These are phyloP conservation scores for Xyliphius kryptos DNA, from an alignment of 2,113 vertebrate genomes.

Conservation along the genomic window DNA sequence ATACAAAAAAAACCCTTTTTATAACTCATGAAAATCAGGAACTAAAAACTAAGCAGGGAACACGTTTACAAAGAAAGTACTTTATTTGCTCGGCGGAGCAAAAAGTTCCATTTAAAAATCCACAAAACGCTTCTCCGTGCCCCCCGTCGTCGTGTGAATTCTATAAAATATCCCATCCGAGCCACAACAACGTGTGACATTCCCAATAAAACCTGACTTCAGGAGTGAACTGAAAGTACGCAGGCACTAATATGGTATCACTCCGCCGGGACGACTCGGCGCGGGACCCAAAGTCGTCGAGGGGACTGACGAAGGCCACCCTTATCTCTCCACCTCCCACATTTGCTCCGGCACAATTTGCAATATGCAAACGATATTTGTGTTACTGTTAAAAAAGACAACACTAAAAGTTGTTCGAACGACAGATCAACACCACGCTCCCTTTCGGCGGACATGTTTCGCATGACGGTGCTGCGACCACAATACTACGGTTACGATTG, in stretches of 20 bases:
- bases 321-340: constrained; percentile 45
- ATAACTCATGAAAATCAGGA: constrained; percentile 9
- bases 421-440: constrained; percentile 8
- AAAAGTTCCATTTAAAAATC: constrained; percentile 32
- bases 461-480: constrained; percentile 12
- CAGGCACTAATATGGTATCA: constrained; percentile 68
- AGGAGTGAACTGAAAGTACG: constrained; percentile 45
- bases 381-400: constrained; percentile 24
- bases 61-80: constrained; percentile 41
- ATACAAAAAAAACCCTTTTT: not conserved
- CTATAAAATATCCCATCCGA: constrained; percentile 40
- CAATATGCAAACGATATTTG: constrained; percentile 42
- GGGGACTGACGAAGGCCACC: constrained; percentile 63
- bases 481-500: constrained; percentile 14
- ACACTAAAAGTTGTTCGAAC: constrained; percentile 28
- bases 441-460: constrained; percentile 1
- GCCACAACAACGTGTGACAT: constrained; percentile 38
- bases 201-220: constrained; percentile 35
- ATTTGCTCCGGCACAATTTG: constrained; percentile 39
- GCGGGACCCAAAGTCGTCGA: constrained; percentile 44
- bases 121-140: constrained; percentile 38
- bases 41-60: constrained; percentile 11
- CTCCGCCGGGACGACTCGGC: constrained; percentile 37
- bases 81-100: constrained; percentile 41
- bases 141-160: constrained; percentile 28